A percentile compares a stretch with the other conserved stretches of the same genome.
Conservation (phyloP, 2,113 vertebrate genomes). For the Equus przewalskii region DNA sequence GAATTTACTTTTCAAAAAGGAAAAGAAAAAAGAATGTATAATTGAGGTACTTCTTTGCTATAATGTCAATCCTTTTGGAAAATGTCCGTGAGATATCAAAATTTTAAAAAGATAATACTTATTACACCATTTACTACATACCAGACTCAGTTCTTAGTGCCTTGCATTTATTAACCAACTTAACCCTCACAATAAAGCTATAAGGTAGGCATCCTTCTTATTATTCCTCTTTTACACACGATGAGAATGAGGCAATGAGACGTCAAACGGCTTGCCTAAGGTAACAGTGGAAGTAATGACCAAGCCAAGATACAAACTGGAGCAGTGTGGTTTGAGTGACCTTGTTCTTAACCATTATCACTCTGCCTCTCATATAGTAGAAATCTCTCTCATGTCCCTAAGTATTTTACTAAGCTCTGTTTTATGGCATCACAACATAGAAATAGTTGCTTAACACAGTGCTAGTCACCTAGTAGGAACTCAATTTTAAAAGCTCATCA, state of each 20-base stretch:
- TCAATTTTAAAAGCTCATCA: background rate
- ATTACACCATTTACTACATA: background rate
- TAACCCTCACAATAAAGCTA: background rate
- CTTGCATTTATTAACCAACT: background rate
- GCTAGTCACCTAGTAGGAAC: background rate
- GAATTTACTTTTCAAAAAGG: background rate
- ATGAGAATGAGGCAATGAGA: background rate
- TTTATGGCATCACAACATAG: background rate
- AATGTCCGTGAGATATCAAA: background rate
- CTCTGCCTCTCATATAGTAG: background rate
- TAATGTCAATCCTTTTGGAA: background rate
- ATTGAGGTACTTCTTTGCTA: background rate
- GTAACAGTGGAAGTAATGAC: background rate
- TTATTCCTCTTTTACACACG: background rate
- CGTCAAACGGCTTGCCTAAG: background rate
- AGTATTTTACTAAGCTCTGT: background rate
- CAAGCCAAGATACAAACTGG: background rate
- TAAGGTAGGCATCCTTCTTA: background rate
- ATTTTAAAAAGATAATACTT: background rate
- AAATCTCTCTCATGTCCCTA: background rate
- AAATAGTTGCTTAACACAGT: background rate
- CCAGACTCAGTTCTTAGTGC: background rate
- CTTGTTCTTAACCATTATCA: background rate
- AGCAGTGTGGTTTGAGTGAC: background rate
- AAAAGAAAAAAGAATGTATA: background rate